Percentiles rank a stretch among this genome's conserved stretches.
Conservation (phyloP, 2,113 vertebrate genomes). For the Melospiza georgiana region DNA sequence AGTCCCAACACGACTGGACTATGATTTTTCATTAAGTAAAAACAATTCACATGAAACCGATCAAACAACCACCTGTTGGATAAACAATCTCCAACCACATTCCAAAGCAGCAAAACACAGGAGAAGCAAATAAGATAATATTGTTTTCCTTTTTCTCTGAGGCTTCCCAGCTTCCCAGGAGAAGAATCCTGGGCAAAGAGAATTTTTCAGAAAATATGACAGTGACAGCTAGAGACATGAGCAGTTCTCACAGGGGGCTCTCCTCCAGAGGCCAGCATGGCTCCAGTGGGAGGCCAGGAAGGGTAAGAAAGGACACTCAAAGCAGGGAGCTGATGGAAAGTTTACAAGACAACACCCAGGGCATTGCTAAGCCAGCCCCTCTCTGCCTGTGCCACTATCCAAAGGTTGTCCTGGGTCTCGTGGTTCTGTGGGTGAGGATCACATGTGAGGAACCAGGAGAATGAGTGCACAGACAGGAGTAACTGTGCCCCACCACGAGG, state of each 20-base stretch:
- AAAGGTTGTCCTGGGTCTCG: not conserved
- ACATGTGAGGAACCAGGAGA: not conserved
- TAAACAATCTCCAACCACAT: too few species aligned
- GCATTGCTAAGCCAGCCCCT: not conserved
- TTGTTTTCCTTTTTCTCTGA: too few species aligned
- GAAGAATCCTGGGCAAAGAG: too few species aligned
- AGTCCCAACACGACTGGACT: too few species aligned
- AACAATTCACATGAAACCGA: too few species aligned
- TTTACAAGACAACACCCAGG: not conserved
- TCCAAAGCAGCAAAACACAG: too few species aligned
- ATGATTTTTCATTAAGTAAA: too few species aligned
- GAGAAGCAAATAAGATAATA: too few species aligned
- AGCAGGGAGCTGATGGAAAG: not conserved
- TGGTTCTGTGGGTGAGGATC: rapidly evolving
- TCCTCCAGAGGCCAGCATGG: not conserved
- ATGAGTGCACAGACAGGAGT: rapidly evolving
- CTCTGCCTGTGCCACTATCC: not conserved
- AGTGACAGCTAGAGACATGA: not conserved
- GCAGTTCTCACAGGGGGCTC: not conserved
- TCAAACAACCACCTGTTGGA: too few species aligned
- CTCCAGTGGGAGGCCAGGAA: rapidly evolving
- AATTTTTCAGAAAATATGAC: too few species aligned
- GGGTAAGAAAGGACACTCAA: not conserved
- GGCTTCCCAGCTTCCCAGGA: too few species aligned
- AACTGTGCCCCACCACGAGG: rapidly evolving